Percentiles rank a stretch among this genome's conserved stretches.
Evolutionary conservation across 2,888 invertebrate genomes (phyloP).

Genomic region (Scaeva pyrastri): DNA sequence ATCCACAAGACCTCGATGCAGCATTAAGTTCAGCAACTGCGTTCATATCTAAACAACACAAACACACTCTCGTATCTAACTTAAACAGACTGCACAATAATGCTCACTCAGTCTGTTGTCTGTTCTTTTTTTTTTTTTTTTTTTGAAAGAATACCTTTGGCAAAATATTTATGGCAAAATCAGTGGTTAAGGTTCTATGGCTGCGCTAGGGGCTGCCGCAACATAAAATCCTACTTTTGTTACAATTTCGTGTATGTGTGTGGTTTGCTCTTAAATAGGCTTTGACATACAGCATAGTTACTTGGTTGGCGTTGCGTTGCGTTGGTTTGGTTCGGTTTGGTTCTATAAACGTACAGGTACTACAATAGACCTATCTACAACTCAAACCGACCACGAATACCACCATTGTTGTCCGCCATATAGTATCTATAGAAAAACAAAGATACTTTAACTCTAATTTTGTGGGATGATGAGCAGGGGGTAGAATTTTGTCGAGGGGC

Average conservation of each 20-base stretch:
- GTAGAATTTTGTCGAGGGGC: no score
- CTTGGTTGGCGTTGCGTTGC: no score
- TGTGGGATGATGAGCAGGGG: not conserved
- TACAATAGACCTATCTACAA: constrained; percentile 2
- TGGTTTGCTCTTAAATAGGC: constrained; percentile 48
- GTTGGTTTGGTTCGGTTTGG: no score
- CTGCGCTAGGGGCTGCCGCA: constrained; percentile 60
- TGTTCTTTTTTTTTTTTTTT: not conserved
- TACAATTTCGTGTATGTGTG: constrained; percentile 55
- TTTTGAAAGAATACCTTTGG: constrained; percentile 67
- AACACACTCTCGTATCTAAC: not conserved
- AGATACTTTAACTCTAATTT: constrained; percentile 29
- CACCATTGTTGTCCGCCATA: constrained; percentile 8
- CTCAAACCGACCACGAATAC: constrained; percentile 28
- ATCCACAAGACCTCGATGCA: constrained; percentile 12
- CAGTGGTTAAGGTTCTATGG: constrained; percentile 70
- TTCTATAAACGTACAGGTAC: constrained; percentile 22
- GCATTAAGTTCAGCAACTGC: constrained; percentile 57
- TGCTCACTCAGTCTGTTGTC: not conserved
- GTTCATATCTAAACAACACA: not conserved
- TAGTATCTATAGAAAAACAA: not conserved
- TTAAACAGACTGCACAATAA: not conserved
- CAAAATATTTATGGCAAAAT: constrained; percentile 73
- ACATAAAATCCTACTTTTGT: constrained; percentile 67
- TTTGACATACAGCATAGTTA: constrained; percentile 43